Evolutionary conservation across 2,113 vertebrate species (phyloP).

Genomic region (Scopus umbretta): DNA sequence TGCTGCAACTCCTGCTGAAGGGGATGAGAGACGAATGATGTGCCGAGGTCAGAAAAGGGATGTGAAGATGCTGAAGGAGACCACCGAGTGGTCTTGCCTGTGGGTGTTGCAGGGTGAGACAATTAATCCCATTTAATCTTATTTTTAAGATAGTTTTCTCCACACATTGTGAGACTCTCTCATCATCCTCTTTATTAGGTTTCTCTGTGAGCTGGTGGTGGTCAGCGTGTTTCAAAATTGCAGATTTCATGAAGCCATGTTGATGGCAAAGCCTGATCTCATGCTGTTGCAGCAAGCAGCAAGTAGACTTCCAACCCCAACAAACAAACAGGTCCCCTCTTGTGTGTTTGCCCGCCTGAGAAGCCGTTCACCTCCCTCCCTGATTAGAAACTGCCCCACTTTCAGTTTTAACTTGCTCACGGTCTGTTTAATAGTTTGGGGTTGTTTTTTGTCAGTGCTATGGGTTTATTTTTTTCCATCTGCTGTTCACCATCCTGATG

Average conservation of each 20-base stretch:
- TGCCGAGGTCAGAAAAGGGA: background rate
- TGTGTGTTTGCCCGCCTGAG: background rate
- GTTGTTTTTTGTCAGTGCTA: background rate
- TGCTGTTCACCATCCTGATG: background rate
- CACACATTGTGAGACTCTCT: rapidly evolving
- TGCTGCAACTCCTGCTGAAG: background rate
- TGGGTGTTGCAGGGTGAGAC: background rate
- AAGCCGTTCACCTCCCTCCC: background rate
- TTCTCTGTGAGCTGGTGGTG: background rate
- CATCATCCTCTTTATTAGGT: background rate
- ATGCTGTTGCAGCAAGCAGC: rapidly evolving
- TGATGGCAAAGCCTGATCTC: background rate
- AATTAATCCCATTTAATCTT: background rate
- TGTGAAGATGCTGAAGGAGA: background rate
- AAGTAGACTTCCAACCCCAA: background rate
- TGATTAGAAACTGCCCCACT: background rate
- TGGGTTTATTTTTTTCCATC: background rate
- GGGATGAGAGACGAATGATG: background rate
- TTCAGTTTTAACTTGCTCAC: background rate
- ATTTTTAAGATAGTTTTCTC: background rate
- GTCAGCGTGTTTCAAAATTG: background rate
- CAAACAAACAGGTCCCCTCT: background rate
- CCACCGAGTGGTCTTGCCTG: background rate
- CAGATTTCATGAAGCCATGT: background rate
- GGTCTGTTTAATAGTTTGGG: background rate